phyloP scores from a whole-genome alignment of 2,797 vertebrate species.

The Jordanella pulchra region DNA sequence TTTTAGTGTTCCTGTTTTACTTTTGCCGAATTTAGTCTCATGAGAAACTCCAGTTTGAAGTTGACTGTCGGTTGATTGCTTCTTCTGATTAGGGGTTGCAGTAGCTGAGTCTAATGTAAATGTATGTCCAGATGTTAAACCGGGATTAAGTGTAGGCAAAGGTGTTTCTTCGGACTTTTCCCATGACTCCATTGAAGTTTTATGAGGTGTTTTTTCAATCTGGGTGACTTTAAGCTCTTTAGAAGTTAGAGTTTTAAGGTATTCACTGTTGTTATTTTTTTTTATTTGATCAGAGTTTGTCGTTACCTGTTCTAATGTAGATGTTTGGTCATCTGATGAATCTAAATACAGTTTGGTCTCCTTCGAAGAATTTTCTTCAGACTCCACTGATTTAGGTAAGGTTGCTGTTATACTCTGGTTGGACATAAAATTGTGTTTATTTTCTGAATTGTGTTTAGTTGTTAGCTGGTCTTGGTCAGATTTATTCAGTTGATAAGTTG shows the following conservation, averaged over 20 bases:
- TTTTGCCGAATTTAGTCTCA: constrained; percentile 1
- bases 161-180: background rate
- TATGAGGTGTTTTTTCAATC: background rate
- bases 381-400: background rate
- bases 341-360: constrained; percentile 5
- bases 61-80: background rate
- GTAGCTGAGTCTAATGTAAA: background rate
- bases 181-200: background rate
- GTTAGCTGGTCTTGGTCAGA: background rate
- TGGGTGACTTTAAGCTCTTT: background rate
- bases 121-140: no score
- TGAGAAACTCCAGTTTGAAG: constrained; percentile 1
- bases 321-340: constrained; percentile 2
- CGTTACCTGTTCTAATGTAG: background rate
- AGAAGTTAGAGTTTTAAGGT: background rate
- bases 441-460: constrained; percentile 6
- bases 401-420: background rate
- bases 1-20: background rate
- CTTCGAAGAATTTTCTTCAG: constrained; percentile 1
- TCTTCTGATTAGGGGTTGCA: background rate
- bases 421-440: constrained; percentile 4
- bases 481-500: constrained; percentile 8
- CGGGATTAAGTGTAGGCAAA: background rate
- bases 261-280: constrained; percentile 8
- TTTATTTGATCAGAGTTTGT: constrained; percentile 10